Evolutionary conservation across 2,113 vertebrate species (phyloP).

Genomic region (Triplophysa dalaica): DNA sequence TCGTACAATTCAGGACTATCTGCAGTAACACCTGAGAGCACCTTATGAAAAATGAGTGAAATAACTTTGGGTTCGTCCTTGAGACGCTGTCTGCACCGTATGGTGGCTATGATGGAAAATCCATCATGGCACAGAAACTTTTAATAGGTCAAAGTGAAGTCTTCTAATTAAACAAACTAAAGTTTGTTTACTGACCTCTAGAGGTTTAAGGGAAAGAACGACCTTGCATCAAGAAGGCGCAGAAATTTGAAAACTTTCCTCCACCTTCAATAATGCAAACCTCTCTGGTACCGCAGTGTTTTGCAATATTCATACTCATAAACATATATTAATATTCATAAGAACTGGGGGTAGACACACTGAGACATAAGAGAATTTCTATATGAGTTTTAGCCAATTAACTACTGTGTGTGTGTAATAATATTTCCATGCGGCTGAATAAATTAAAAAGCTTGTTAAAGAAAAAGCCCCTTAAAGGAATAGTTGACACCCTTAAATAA

Average conservation of each 20-base stretch:
- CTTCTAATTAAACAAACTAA: not conserved
- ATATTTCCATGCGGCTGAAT: not conserved
- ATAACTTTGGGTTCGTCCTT: conserved; percentile 3
- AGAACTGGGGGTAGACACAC: conserved; percentile 1
- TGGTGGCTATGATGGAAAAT: not conserved
- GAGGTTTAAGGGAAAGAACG: not conserved
- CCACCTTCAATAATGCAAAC: conserved; percentile 30
- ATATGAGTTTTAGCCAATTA: not conserved
- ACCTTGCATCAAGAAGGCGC: not conserved
- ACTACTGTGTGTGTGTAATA: not conserved
- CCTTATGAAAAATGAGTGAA: conserved; percentile 6
- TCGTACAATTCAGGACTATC: not conserved
- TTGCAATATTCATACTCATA: conserved; percentile 38
- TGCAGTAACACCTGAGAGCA: not conserved
- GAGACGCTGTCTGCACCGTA: not conserved
- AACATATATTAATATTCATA: conserved; percentile 44
- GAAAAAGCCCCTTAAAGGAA: too few relatives aligned
- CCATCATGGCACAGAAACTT: not conserved
- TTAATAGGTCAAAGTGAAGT: not conserved
- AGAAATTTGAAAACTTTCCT: conserved; percentile 3
- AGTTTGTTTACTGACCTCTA: conserved; percentile 19
- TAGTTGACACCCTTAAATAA: too few relatives aligned
- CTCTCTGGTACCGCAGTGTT: not conserved
- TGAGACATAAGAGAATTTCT: conserved; percentile 27
- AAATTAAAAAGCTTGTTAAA: too few relatives aligned